Percentiles rank a stretch among this genome's conserved stretches.
phyloP scores from a whole-genome alignment of 2,888 invertebrate genomes.

The Cheilosia soror region DNA sequence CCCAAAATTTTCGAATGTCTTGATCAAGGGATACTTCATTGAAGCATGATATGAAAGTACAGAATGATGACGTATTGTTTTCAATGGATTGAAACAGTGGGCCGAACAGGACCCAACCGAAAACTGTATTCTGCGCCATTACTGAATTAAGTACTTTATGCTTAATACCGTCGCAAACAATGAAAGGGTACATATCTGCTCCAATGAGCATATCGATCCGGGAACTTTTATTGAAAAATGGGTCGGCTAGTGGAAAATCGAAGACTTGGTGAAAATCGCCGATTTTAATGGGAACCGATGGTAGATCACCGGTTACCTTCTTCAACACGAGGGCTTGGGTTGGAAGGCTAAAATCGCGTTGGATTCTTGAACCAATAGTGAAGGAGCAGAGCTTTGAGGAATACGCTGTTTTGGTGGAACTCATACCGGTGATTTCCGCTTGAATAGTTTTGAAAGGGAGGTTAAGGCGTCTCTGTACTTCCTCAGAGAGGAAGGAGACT shows the following conservation, averaged over 20 bases:
- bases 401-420: background rate
- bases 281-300: background rate
- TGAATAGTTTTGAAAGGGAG: background rate
- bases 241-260: constrained; percentile 20
- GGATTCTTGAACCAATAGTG: background rate
- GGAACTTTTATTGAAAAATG: constrained; percentile 9
- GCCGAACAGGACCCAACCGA: constrained; percentile 35
- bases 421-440: constrained; percentile 9
- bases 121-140: constrained; percentile 39
- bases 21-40: background rate
- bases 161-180: background rate
- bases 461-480: background rate
- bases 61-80: background rate
- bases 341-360: background rate
- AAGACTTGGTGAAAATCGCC: background rate
- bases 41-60: background rate
- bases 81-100: background rate
- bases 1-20: constrained; percentile 8
- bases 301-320: constrained; percentile 15
- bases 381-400: constrained; percentile 25
- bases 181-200: background rate
- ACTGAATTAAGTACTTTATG: constrained; percentile 2
- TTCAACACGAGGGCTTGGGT: constrained; percentile 8
- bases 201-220: constrained; percentile 25
- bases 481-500: constrained; percentile 57